A percentile compares a stretch with the other conserved stretches of the same genome.
Conservation (phyloP, 2,797 vertebrate species). For the Spondyliosoma cantharus region DNA sequence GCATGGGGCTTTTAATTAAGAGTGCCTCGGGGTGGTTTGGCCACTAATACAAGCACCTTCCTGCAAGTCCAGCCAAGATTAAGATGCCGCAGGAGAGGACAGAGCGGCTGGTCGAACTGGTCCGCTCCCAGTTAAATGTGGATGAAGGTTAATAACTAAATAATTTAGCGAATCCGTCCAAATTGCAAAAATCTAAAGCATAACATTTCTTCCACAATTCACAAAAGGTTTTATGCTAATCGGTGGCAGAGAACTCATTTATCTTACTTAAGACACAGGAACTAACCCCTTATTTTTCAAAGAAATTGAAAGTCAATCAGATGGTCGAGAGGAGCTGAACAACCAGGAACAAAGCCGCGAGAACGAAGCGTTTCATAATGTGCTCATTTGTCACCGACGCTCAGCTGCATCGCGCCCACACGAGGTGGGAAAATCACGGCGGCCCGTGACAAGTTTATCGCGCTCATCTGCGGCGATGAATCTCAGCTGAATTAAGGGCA, state of each 20-base stretch:
- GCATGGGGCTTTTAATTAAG: conserved; percentile 71
- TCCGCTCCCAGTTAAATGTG: conserved; percentile 4
- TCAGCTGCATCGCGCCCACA: conserved; percentile 24
- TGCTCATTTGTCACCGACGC: conserved; percentile 62
- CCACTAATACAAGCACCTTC: conserved; percentile 27
- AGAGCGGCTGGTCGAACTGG: background rate
- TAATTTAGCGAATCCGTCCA: background rate
- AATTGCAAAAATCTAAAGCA: conserved; percentile 19
- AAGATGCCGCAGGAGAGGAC: conserved; percentile 6
- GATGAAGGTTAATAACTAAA: conserved; percentile 10
- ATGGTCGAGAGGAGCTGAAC: conserved; percentile 40
- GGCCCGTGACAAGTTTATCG: conserved; percentile 33
- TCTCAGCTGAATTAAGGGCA: conserved; percentile 40
- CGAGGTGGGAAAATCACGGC: conserved; percentile 31
- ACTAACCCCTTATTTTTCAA: conserved; percentile 53
- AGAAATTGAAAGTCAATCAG: conserved; percentile 70
- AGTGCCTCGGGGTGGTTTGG: conserved; percentile 57
- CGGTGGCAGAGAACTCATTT: conserved; percentile 37
- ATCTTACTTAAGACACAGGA: conserved; percentile 63
- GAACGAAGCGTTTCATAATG: conserved; percentile 62
- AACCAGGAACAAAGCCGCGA: conserved; percentile 36
- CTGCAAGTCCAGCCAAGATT: conserved; percentile 37
- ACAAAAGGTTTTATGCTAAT: conserved; percentile 40
- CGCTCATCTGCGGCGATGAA: conserved; percentile 27
- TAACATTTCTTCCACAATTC: background rate